A percentile compares a stretch with the other conserved stretches of the same genome.
These are phyloP conservation scores for Pedicia rivosa DNA, from an alignment of 2,888 invertebrate species.

Conservation along the genomic window DNA sequence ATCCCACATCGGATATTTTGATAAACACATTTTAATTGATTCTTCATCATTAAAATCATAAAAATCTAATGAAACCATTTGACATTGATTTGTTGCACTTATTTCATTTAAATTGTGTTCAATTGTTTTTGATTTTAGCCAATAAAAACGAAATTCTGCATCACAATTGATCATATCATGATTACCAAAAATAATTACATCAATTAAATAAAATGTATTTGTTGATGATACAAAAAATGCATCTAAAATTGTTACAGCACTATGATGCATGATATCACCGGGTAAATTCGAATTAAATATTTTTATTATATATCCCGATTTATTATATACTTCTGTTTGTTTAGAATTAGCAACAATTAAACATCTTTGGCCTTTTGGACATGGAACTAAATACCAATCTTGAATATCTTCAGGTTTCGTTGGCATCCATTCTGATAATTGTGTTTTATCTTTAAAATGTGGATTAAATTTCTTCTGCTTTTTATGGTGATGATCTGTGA, in stretches of 20 bases:
- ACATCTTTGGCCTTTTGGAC: constrained; percentile 69
- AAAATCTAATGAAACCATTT: constrained; percentile 17
- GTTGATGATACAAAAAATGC: constrained; percentile 51
- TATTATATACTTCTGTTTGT: constrained; percentile 48
- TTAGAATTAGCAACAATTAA: constrained; percentile 63
- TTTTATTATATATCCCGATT: constrained; percentile 40
- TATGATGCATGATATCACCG: constrained; percentile 17
- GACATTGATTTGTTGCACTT: constrained; percentile 15
- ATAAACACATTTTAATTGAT: constrained; percentile 16
- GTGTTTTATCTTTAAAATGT: constrained; percentile 36
- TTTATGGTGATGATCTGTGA: constrained; percentile 4
- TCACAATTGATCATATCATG: constrained; percentile 25
- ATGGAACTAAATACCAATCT: constrained; percentile 59
- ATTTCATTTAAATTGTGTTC: constrained; percentile 31
- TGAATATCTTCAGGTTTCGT: constrained; percentile 67
- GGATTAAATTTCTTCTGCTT: neutral
- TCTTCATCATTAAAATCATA: constrained; percentile 20
- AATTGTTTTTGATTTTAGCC: constrained; percentile 56
- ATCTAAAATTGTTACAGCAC: constrained; percentile 44
- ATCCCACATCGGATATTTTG: constrained; percentile 21
- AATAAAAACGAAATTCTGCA: constrained; percentile 67
- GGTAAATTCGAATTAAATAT: constrained; percentile 31
- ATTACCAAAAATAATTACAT: constrained; percentile 36
- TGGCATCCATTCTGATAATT: constrained; percentile 88
- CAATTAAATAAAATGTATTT: constrained; percentile 59